Evolutionary conservation across 1,140 invertebrate genomes (phyloP).

Genomic region (Drosophila auraria): DNA sequence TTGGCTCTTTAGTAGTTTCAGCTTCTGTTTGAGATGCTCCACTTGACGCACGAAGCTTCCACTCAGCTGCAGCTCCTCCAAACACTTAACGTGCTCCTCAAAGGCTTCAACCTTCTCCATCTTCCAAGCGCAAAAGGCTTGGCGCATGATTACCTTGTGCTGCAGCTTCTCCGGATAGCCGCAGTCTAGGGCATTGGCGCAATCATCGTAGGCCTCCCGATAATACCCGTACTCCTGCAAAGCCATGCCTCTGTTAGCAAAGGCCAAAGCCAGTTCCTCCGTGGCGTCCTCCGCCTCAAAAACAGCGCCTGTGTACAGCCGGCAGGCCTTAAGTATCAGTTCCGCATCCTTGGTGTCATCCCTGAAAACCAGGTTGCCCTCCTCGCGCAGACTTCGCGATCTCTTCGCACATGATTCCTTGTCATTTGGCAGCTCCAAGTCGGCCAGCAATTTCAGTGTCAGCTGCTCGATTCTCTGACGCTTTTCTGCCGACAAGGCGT

Average conservation of each 20-base stretch:
- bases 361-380: slow-evolving; percentile 58
- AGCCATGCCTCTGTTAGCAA: slow-evolving; percentile 72
- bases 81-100: slow-evolving; percentile 23
- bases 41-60: slow-evolving; percentile 38
- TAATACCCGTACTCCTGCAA: slow-evolving; percentile 74
- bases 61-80: slow-evolving; percentile 51
- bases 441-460: slow-evolving; percentile 20
- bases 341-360: slow-evolving; percentile 9
- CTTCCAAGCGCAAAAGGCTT: slow-evolving; percentile 68
- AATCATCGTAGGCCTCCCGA: slow-evolving; percentile 75
- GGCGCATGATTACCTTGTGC: slow-evolving; percentile 68
- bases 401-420: neutral
- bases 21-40: slow-evolving; percentile 39
- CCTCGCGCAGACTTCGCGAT: slow-evolving; percentile 40
- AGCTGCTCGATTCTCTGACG: slow-evolving; percentile 13
- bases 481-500: slow-evolving; percentile 18
- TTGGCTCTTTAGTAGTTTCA: neutral
- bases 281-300: slow-evolving; percentile 46
- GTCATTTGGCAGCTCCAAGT: slow-evolving; percentile 24
- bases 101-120: slow-evolving; percentile 36
- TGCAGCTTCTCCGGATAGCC: slow-evolving; percentile 62
- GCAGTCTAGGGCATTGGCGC: slow-evolving; percentile 63
- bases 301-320: slow-evolving; percentile 66
- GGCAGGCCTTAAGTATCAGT: slow-evolving; percentile 47
- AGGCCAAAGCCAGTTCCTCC: slow-evolving; percentile 55